These are phyloP conservation scores for Ophion costatus DNA, from an alignment of 2,888 invertebrate species.

Conservation along the genomic window DNA sequence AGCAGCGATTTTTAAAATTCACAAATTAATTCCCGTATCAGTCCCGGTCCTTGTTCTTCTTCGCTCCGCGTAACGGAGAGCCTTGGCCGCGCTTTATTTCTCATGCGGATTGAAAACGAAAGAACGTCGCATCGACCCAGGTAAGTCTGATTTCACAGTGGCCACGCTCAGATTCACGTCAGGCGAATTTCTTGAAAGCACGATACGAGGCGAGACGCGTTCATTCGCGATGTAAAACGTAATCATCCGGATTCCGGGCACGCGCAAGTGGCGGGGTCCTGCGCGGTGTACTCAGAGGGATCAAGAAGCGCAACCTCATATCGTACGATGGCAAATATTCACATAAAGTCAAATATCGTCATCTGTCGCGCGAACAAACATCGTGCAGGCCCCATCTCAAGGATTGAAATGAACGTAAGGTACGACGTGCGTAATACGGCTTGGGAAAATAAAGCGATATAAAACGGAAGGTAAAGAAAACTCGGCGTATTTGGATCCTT, in stretches of 20 bases:
- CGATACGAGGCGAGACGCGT: constrained; percentile 26
- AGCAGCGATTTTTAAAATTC: neutral
- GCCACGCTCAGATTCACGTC: constrained; percentile 21
- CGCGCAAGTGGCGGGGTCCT: neutral
- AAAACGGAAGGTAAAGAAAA: constrained; percentile 18
- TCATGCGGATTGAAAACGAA: neutral
- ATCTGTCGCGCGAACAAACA: constrained; percentile 46
- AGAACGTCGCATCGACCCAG: neutral
- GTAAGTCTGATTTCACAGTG: constrained; percentile 18
- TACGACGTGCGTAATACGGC: neutral
- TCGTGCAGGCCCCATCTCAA: constrained; percentile 7
- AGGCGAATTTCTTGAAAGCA: constrained; percentile 44
- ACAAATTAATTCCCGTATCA: neutral
- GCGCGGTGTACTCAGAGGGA: constrained; percentile 70
- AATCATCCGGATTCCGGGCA: constrained; percentile 67
- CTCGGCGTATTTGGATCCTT: constrained; percentile 7
- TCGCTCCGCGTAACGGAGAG: neutral
- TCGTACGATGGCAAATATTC: constrained; percentile 81
- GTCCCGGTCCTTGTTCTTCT: neutral
- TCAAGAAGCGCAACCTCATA: constrained; percentile 81
- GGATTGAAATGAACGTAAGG: constrained; percentile 41
- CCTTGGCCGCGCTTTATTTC: neutral
- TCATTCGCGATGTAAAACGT: constrained; percentile 60
- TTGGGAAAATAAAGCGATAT: constrained; percentile 17
- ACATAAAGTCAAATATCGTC: constrained; percentile 79